Conservation (phyloP, 2,797 vertebrate species). For the Melanotaenia pygmaea region DNA sequence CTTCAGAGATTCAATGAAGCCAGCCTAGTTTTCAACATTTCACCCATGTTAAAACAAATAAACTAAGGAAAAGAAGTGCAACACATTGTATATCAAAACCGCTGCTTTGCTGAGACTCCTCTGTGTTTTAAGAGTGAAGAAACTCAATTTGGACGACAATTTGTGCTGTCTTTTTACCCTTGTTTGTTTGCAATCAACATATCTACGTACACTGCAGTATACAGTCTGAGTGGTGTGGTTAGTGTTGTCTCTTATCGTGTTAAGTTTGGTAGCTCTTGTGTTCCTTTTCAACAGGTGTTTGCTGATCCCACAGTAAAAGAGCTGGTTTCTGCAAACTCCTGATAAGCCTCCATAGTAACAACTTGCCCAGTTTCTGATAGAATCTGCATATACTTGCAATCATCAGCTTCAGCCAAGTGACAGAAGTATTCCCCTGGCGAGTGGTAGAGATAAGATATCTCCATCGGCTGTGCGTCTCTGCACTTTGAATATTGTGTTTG, state of each 20-base stretch:
- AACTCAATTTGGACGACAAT: slow-evolving; percentile 33
- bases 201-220: slow-evolving; percentile 10
- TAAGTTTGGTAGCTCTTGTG: slow-evolving; percentile 38
- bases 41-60: slow-evolving; percentile 38
- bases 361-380: slow-evolving; percentile 49
- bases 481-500: slow-evolving; percentile 67
- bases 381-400: slow-evolving; percentile 73
- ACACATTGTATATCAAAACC: slow-evolving; percentile 7
- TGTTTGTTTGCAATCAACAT: slow-evolving; percentile 18
- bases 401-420: slow-evolving; percentile 66
- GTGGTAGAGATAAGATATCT: slow-evolving; percentile 66
- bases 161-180: background rate
- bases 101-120: background rate
- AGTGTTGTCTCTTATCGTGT: slow-evolving; percentile 55
- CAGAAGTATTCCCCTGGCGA: slow-evolving; percentile 57
- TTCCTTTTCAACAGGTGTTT: slow-evolving; percentile 72
- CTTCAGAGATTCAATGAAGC: slow-evolving; percentile 53
- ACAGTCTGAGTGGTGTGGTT: slow-evolving; percentile 2
- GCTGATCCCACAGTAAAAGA: slow-evolving; percentile 42
- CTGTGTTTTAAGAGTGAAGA: slow-evolving; percentile 32
- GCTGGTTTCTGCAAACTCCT: slow-evolving; percentile 63
- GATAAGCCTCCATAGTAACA: slow-evolving; percentile 67
- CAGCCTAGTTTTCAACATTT: slow-evolving; percentile 53
- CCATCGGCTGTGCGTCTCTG: slow-evolving; percentile 54
- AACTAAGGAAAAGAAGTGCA: slow-evolving; percentile 24